Conservation (phyloP, 2,797 vertebrate genomes). For the Pantherophis alleghaniensis region DNA sequence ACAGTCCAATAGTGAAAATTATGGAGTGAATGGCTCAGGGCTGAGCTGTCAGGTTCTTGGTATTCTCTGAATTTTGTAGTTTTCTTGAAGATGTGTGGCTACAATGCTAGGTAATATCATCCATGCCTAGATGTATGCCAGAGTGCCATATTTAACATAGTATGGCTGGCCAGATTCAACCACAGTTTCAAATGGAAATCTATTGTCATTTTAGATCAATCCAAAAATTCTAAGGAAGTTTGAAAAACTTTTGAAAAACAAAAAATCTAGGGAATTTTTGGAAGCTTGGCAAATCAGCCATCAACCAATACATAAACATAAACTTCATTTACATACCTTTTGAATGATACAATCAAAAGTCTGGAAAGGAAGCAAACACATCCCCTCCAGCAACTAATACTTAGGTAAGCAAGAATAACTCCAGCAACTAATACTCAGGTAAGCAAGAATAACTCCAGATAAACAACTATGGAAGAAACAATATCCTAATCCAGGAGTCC, state of each 20-base stretch:
- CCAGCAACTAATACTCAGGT: background rate
- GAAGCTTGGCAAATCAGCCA: background rate
- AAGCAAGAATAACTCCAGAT: background rate
- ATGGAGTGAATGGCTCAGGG: background rate
- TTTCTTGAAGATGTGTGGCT: background rate
- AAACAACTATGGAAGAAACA: background rate
- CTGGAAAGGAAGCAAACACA: background rate
- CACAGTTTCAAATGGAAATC: background rate
- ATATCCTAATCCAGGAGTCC: background rate
- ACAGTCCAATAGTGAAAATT: background rate
- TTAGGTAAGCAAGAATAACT: background rate
- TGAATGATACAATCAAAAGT: background rate
- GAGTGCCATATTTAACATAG: background rate
- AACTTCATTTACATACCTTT: background rate
- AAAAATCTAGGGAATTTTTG: background rate
- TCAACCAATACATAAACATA: background rate
- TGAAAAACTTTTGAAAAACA: background rate
- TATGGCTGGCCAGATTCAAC: background rate
- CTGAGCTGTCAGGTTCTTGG: background rate
- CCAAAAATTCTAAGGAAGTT: background rate
- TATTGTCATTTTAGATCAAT: background rate
- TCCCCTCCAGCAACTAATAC: background rate
- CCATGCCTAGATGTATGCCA: background rate
- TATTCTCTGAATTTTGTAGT: background rate
- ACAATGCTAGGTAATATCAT: background rate